These are phyloP conservation scores for Spea bombifrons DNA, from an alignment of 2,113 vertebrate genomes.

Conservation along the genomic window DNA sequence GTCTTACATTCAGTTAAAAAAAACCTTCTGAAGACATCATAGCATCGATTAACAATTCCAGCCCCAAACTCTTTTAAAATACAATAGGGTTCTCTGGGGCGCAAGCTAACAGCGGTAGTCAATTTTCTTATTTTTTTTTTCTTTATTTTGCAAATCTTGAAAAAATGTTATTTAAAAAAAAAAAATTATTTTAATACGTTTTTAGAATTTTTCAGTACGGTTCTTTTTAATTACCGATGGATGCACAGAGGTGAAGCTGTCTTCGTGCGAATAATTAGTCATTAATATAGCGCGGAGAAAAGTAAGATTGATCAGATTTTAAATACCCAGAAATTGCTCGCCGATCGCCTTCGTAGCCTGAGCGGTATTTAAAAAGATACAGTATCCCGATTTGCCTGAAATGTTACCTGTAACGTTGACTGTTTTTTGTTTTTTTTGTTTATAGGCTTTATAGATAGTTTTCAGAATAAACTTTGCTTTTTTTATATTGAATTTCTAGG, in stretches of 20 bases:
- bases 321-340: background rate
- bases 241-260: background rate
- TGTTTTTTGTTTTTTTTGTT: constrained; percentile 24
- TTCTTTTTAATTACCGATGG: too few species aligned
- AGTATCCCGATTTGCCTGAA: background rate
- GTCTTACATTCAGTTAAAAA: background rate
- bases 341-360: background rate
- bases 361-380: background rate
- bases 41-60: too few species aligned
- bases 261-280: constrained; percentile 46
- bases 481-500: constrained; percentile 39
- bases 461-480: constrained; percentile 71
- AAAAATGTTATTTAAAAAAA: background rate
- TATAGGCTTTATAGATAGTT: constrained; percentile 58
- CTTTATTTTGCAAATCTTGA: background rate
- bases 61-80: too few species aligned
- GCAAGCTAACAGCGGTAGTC: too few species aligned
- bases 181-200: background rate
- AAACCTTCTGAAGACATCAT: background rate
- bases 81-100: too few species aligned
- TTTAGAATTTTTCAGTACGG: background rate
- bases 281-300: constrained; percentile 36
- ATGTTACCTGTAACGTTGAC: background rate
- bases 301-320: constrained; percentile 40
- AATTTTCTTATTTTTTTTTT: background rate